Base-by-base conservation (phyloP, 2,888 invertebrate species). In the Chalcis sispes region DNA sequence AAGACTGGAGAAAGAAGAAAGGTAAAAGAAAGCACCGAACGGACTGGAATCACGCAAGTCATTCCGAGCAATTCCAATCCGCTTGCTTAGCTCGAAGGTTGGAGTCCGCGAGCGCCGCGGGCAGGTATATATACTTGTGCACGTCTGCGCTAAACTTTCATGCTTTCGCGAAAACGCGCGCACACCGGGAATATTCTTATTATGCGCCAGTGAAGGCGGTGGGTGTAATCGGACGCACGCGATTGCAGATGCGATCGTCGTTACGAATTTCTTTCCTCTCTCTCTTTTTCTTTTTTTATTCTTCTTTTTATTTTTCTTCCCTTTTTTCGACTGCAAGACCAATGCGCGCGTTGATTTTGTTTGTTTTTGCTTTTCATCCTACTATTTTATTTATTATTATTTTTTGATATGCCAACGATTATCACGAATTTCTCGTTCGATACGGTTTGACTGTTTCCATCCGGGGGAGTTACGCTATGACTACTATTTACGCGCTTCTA, bases 1-100 rank as follows among this genome's bases (percentile, higher is more conserved):
- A 40, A 13, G 2, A 56, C 10, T n/a, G 32, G 52, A 71, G 48
- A n/a, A n/a, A n/a, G 62, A 15, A 36, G 61, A 42, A 29, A 59
- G 42, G 32, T 13, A 58, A 76, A 67, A 70, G 62, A 73, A 65
- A 50, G 50, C 32, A 59, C 32, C 75, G 79, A 81, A 80, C 78
- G 72, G 79, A 79, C 79, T 79, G 25, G 54, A 79, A 81, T 77
- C 80, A 82, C 80, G 80, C 79, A 77, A 80, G 78, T 81, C 77
- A 79, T 80, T 81, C 65, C 79, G 61, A 42, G 73, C 78, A 79
- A 80, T 81, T 79, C 76, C 77, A 80, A 79, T 80, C 71, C 73
- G 75, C 77, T 71, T 79, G 65, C 72, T n/a, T n/a, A n/a, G 67
- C 77, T 72, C 25, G 59, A 50, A 61, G 15, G 54, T 7, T n/a